These are phyloP conservation scores for Globodera ellingtonae DNA, from an alignment of 1,140 invertebrate species.

Conservation along the genomic window DNA sequence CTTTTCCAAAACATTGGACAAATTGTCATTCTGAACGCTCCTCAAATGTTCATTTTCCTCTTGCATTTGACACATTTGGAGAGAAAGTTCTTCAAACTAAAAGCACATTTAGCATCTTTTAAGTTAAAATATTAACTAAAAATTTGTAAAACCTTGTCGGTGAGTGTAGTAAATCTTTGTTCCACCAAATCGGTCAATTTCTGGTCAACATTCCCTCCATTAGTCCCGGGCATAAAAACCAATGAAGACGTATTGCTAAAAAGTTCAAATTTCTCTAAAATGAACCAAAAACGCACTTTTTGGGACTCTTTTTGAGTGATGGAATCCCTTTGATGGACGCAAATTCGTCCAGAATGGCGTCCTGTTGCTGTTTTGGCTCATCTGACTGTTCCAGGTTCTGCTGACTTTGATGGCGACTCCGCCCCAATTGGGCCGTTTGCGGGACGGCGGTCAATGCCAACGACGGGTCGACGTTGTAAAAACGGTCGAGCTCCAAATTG, in stretches of 20 bases:
- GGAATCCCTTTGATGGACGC: background rate
- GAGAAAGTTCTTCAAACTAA: slow-evolving; percentile 34
- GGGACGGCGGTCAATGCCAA: slow-evolving; percentile 12
- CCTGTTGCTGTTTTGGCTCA: background rate
- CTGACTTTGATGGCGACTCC: slow-evolving; percentile 23
- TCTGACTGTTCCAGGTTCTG: slow-evolving; percentile 15
- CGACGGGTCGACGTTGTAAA: slow-evolving; percentile 32
- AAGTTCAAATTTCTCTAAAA: background rate
- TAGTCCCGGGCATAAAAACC: background rate
- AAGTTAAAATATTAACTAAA: background rate
- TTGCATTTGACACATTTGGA: slow-evolving; percentile 31
- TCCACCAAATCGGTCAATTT: slow-evolving; percentile 16
- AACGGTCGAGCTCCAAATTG: slow-evolving; percentile 34
- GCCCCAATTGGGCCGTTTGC: slow-evolving; percentile 3
- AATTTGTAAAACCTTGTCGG: background rate
- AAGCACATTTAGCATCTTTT: background rate
- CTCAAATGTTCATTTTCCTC: slow-evolving; percentile 34
- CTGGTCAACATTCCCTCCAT: background rate
- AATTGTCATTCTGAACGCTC: slow-evolving; percentile 38
- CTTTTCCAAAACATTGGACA: slow-evolving; percentile 45
- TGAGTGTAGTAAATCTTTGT: slow-evolving; percentile 16
- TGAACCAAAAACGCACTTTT: background rate
- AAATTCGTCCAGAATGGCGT: background rate
- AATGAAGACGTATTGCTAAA: background rate
- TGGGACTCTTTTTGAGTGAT: background rate